phyloP scores from a whole-genome alignment of 2,888 invertebrate genomes.

The Andrena marginata region DNA sequence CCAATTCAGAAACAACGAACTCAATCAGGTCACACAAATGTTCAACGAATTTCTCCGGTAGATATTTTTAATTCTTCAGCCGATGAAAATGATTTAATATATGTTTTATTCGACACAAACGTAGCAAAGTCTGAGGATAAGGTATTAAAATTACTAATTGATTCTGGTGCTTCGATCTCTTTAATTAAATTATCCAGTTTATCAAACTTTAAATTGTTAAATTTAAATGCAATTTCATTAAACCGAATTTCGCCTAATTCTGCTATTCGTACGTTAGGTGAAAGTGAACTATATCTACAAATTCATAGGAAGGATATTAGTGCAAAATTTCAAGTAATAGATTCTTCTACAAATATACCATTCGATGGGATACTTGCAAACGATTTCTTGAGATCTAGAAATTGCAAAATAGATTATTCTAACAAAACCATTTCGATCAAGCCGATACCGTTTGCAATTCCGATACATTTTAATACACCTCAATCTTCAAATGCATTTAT shows the following conservation, averaged over 20 bases:
- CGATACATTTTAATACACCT: not conserved
- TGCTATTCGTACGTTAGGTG: not conserved
- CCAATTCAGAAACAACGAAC: not conserved
- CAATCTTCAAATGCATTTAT: not conserved
- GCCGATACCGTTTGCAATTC: slow-evolving; percentile 2
- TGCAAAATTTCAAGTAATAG: slow-evolving; percentile 12
- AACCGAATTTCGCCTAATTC: slow-evolving; percentile 12
- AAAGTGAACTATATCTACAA: slow-evolving; percentile 2
- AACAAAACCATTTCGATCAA: not conserved
- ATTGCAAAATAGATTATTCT: slow-evolving; percentile 13
- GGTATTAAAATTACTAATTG: slow-evolving; percentile 6
- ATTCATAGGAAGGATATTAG: not conserved
- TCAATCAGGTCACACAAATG: not conserved
- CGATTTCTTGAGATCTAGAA: not conserved
- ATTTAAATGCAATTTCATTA: not conserved
- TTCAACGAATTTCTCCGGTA: not conserved
- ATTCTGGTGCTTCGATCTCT: slow-evolving; percentile 16
- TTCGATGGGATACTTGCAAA: slow-evolving; percentile 20
- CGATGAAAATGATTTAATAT: not conserved
- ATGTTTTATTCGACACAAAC: slow-evolving; percentile 10
- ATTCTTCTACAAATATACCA: slow-evolving; percentile 13
- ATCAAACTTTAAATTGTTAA: not conserved
- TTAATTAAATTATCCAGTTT: slow-evolving; percentile 15
- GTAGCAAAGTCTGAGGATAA: not conserved
- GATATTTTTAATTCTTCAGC: not conserved